These are phyloP conservation scores for Oncorhynchus nerka DNA, from an alignment of 2,113 vertebrate genomes.

Conservation along the genomic window DNA sequence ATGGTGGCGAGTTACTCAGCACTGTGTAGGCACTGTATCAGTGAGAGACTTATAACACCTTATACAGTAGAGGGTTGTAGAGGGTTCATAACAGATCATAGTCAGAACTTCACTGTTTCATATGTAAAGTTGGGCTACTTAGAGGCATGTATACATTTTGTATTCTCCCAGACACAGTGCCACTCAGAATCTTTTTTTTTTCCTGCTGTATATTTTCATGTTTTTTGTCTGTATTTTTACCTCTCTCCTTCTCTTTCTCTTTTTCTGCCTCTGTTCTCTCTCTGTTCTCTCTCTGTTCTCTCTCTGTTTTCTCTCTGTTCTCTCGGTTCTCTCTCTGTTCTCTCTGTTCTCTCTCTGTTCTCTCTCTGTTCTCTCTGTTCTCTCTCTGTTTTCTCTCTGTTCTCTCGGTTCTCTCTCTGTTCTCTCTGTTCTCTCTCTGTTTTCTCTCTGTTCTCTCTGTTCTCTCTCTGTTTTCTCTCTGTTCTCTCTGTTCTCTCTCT, in stretches of 20 bases:
- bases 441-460: constrained; percentile 20
- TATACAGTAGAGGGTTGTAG: neutral
- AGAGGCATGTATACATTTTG: neutral
- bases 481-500: constrained; percentile 1
- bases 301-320: constrained; percentile 46
- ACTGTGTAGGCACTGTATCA: constrained; percentile 29
- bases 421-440: constrained; percentile 21
- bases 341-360: neutral
- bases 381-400: neutral
- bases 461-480: constrained; percentile 1
- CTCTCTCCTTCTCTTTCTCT: constrained; percentile 42
- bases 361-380: neutral
- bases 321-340: constrained; percentile 10
- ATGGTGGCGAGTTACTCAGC: constrained; percentile 23
- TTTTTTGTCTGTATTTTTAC: constrained; percentile 40
- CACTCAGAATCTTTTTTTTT: constrained; percentile 22
- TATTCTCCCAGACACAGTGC: constrained; percentile 9
- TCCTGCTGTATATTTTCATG: constrained; percentile 23
- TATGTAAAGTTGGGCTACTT: no score
- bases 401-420: no score
- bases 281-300: constrained; percentile 15
- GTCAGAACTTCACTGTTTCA: neutral
- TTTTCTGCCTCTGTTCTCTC: constrained; percentile 10
- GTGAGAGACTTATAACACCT: constrained; percentile 1
- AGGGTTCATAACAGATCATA: neutral